phyloP scores from a whole-genome alignment of 2,888 invertebrate genomes.

The Clunio marinus region DNA sequence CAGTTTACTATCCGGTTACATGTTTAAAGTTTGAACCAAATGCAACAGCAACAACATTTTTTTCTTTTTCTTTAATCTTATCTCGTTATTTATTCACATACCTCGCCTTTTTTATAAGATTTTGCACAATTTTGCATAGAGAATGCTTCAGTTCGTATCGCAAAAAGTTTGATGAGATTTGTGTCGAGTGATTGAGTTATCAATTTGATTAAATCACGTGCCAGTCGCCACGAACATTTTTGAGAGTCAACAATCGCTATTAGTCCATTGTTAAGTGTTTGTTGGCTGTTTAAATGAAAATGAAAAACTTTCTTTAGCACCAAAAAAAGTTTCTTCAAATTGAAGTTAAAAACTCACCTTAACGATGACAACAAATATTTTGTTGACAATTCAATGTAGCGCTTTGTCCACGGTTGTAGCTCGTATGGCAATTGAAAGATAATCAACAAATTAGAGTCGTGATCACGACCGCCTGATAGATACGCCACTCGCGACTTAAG shows the following conservation, averaged over 20 bases:
- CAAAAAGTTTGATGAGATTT: constrained; percentile 55
- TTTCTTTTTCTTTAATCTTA: not conserved
- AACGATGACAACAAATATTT: constrained; percentile 49
- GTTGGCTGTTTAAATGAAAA: constrained; percentile 19
- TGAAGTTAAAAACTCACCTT: constrained; percentile 44
- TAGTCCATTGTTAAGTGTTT: constrained; percentile 53
- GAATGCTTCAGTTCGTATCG: constrained; percentile 69
- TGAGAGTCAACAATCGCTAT: constrained; percentile 63
- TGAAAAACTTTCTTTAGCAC: too few relatives aligned
- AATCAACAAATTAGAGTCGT: constrained; percentile 60
- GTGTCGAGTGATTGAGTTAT: constrained; percentile 55
- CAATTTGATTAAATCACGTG: constrained; percentile 58
- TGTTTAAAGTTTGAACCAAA: not conserved
- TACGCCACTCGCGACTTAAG: constrained; percentile 59
- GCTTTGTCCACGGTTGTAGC: constrained; percentile 53
- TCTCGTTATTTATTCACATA: too few relatives aligned
- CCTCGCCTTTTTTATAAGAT: constrained; percentile 59
- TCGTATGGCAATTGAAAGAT: constrained; percentile 60
- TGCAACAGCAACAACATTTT: not conserved
- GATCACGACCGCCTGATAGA: constrained; percentile 64
- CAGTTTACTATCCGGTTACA: constrained; percentile 5
- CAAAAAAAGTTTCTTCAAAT: not conserved
- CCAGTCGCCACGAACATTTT: constrained; percentile 60
- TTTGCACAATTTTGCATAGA: constrained; percentile 69
- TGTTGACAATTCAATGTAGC: constrained; percentile 48